Percentiles rank a stretch among this genome's conserved stretches.
Conservation (phyloP, 2,113 vertebrate species). For the Semnopithecus entellus region DNA sequence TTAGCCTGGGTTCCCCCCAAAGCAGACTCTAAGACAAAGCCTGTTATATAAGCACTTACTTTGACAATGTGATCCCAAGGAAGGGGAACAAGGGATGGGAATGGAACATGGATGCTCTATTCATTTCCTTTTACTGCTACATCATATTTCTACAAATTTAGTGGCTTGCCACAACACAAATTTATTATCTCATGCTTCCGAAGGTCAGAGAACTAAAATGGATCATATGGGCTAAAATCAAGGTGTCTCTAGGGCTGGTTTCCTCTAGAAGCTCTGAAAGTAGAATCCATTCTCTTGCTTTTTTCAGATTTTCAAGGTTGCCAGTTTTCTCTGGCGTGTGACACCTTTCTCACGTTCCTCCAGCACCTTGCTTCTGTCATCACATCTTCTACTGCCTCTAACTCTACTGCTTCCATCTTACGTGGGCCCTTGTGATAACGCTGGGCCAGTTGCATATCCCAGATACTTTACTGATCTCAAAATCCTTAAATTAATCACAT, state of each 20-base stretch:
- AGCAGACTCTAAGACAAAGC: background rate
- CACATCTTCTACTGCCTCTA: background rate
- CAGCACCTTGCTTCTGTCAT: background rate
- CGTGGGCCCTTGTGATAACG: background rate
- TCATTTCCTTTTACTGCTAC: background rate
- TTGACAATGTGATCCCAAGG: background rate
- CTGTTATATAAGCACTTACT: background rate
- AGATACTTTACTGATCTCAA: background rate
- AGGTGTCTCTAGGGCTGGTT: background rate
- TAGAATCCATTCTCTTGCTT: background rate
- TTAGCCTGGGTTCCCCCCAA: background rate
- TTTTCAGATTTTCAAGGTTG: background rate
- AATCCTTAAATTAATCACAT: background rate
- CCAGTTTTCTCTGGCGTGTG: background rate
- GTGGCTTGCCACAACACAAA: background rate
- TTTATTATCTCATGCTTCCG: background rate
- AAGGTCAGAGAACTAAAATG: background rate
- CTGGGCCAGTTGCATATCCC: background rate
- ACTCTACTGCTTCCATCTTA: background rate
- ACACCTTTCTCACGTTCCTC: background rate
- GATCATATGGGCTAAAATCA: background rate
- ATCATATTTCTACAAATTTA: background rate
- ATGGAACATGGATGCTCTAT: background rate
- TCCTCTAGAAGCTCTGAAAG: background rate
- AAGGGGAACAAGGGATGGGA: background rate